Base-by-base conservation (phyloP, 2,797 vertebrate species). In the Distichodus sexfasciatus region DNA sequence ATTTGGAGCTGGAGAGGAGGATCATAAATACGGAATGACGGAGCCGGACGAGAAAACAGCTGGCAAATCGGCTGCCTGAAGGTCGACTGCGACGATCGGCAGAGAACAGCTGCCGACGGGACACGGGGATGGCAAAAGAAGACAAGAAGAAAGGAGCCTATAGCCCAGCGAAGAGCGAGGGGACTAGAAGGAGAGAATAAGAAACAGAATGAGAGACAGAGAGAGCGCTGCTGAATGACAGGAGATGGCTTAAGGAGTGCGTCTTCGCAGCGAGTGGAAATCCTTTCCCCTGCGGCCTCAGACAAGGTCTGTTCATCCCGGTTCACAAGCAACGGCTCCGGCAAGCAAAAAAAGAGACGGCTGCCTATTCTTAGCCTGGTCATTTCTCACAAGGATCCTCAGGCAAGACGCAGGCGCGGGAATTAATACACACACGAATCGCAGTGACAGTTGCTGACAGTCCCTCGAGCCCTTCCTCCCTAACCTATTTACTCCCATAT, bases 371-470 rank as follows among this genome's bases (percentile, higher is more conserved):
- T 79, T 85, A 85, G 86, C 35, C 35, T 58, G 69, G 69, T 71
- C 61, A 80, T 85, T 84, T 89, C 79, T 87, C 86, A 84, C 82
- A 62, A 76, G 4, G 6, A 68, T 82, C 85, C 82, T 79, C 31
- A 51, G 75, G 77, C 70, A 73, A 81, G 83, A 64, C 67, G 61
- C 77, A 81, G 76, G 74, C 17, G 36, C 59, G 26, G 79, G 87
- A 88, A 91, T 90, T 83, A 91, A 88, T 86, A 88, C 79, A 81
- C 82, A 68, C 75, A 50, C 41, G 29, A 72, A 76, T 82, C 76
- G 17, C 77, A 82, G 87, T 90, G 90, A 89, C 87, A 86, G 91
- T 90, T 90, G 84, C 84, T 85, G 84, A 87, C 76, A 82, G 76
- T 83, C 85, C 83, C 88, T 47, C 14, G 82, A 86, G 87, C 74